A percentile compares a stretch with the other conserved stretches of the same genome.
Conservation (phyloP, 2,113 vertebrate species). For the Corynorhinus townsendii region DNA sequence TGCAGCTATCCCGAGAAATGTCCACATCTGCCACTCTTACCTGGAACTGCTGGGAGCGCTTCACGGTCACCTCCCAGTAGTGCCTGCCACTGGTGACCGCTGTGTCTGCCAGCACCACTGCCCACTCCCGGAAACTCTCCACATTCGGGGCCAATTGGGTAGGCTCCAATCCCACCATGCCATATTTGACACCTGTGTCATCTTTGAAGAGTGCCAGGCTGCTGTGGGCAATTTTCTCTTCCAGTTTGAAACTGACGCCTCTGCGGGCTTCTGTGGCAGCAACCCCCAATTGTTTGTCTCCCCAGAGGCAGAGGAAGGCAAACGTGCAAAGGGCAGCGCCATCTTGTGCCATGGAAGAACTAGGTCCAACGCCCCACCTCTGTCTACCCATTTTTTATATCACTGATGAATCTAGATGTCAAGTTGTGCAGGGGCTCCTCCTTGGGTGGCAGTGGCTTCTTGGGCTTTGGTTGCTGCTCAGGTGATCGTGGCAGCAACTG, state of each 20-base stretch:
- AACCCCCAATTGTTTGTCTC: neutral
- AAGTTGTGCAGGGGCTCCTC: too few species aligned
- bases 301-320: neutral
- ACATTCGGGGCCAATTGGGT: slow-evolving; percentile 81
- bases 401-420: too few species aligned
- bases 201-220: slow-evolving; percentile 90
- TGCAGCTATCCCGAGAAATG: slow-evolving; percentile 88
- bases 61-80: slow-evolving; percentile 94
- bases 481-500: too few species aligned
- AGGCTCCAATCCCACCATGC: slow-evolving; percentile 87
- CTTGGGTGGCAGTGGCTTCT: too few species aligned
- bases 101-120: slow-evolving; percentile 88
- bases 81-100: slow-evolving; percentile 83
- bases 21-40: slow-evolving; percentile 87
- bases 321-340: slow-evolving; percentile 63
- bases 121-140: slow-evolving; percentile 92
- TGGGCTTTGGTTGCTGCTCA: too few species aligned
- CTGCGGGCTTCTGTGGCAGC: neutral
- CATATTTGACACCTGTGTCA: slow-evolving; percentile 87
- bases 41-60: slow-evolving; percentile 89
- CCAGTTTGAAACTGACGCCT: slow-evolving; percentile 86
- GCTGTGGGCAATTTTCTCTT: slow-evolving; percentile 92
- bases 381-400: too few species aligned
- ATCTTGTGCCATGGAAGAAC: slow-evolving; percentile 51
- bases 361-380: neutral